Evolutionary conservation across 1,140 invertebrate species (phyloP), one percentile per base, ranked within the genome.

Genomic region (Diachasma alloeum): DNA sequence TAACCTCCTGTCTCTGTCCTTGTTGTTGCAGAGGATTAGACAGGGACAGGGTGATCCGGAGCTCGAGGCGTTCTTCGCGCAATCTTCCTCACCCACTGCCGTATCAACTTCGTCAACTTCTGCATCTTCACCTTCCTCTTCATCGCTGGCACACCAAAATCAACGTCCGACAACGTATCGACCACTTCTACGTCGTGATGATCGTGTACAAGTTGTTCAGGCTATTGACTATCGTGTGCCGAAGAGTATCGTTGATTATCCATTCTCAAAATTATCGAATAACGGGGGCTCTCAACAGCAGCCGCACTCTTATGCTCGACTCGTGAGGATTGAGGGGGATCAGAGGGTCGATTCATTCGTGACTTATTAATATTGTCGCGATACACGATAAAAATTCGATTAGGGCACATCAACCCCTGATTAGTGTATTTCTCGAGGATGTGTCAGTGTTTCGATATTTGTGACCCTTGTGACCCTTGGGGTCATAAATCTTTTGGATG

Each of bases 1-100:
- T 66, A 78, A 72, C 53, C 37, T 75, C 71, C 87, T 88, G 87
- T 88, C 88, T 88, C 88, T 89, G 88, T 88, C 88, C 86, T 88
- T 88, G 86, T 63, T 89, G 86, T 89, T 89, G 86, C 87, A 89
- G 88, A 89, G 87, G 87, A 87, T 86, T 86, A 86, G 86, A 85
- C 88, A 88, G 87, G 88, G 86, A 87, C 87, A 89, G 87, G 82
- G 82, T 73, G 73, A 77, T 74, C 83, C 85, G 82, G 81, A 85
- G 79, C 66, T 78, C 59, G 36, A 63, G 59, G 70, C 46, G 56
- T 69, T 53, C 71, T 75, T 74, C 63, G 56, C 74, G 79, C 63
- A 71, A 72, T 78, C 76, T 70, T 76, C 76, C 67, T 76, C 80
- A 79, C 74, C 80, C 78, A 81, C 82, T 72, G 77, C 78, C 48